Base-by-base conservation (phyloP, 2,888 invertebrate genomes). In the Dasysyrphus tricinctus region DNA sequence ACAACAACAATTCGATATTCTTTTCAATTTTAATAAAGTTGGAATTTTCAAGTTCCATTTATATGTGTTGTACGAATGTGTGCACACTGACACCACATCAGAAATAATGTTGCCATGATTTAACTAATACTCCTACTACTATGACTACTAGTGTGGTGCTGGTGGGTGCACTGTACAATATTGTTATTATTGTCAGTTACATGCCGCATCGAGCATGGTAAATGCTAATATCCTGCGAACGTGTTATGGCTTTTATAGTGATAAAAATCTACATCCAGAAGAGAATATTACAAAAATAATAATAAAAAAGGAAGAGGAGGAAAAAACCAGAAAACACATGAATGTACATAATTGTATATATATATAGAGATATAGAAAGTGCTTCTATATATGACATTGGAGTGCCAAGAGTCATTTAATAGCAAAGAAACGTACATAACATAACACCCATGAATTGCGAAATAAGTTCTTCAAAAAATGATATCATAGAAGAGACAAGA, bases 1-100 rank as follows among this genome's bases (percentile, higher is more conserved):
- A 16, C 24, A 24, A 24, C 14, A 14, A 61, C 14, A 42, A 39
- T 61, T 61, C 24, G 24, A 42, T 61, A 42, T 39, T 34, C 19
- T 44, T 65, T 76, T 61, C 59, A 24, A 54, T 82, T 74, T 74
- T 67, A 79, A 83, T 83, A 69, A 79, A 79, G 69, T 79, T 70
- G 56, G 79, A 78, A 63, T 24, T 79, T 79, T 83, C 59, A 75
- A 77, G 67, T 73, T 73, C 63, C 5, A 24, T 5, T 9, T 32
- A 2, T 24, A 24, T 24, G 16, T 34, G 16, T 34, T 57, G 32
- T 34, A 16, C 16, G 56, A 11, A 34, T 57, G 57, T 56, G 32
- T 34, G 34, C 34, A 19, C 24, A 24, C n/a, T 24, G 2, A 24
- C 24, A 24, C 3, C 44, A 44, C 63, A 63, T 63, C 29, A 65